Evolutionary conservation across 1,140 invertebrate species (phyloP), one percentile per base, ranked within the genome.

Genomic region (Penaeus indicus): DNA sequence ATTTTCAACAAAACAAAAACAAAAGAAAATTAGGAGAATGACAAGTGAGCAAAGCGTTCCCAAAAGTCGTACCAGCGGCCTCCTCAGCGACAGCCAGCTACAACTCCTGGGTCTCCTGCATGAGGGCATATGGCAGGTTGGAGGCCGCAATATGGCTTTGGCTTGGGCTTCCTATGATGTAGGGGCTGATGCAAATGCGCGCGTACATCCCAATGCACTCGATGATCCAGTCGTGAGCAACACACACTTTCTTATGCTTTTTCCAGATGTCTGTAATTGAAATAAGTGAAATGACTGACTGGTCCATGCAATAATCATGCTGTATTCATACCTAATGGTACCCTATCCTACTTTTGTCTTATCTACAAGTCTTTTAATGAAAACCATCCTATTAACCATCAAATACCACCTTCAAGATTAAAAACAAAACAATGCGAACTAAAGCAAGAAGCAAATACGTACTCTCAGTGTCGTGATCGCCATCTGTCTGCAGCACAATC

Each of bases 161-260:
- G 54, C 18, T 61, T 18, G 75, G 84, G 72, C n/a, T 79, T 25
- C 84, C 84, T 8, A 86, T 42, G 32, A 86, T 79, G 62, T 79
- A 86, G 1, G 84, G 84, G 1, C 72, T 18, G 42, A 86, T 86
- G 75, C 84, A 86, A 3, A 86, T 64, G 19, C 79, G 84, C n/a
- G 84, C 47, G 25, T 86, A 79, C 84, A 86, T 86, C 13, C 84
- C 84, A 54, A 86, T 63, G 54, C 84, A 86, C 42, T 86, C 84
- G 10, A 86, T 77, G 61, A 86, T 79, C 84, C 84, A 86, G 32
- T 86, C 84, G 62, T 86, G 84, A 21, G 72, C 75, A 11, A 86
- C 22, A 27, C 54, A 27, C 7, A 86, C 54, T 38, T 86, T 64
- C 61, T 86, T 62, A 38, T 86, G 79, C 54, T 85, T 77, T 64